A percentile compares a stretch with the other conserved stretches of the same genome.
phyloP scores from a whole-genome alignment of 2,888 invertebrate species.

The Coecobrya sp. region DNA sequence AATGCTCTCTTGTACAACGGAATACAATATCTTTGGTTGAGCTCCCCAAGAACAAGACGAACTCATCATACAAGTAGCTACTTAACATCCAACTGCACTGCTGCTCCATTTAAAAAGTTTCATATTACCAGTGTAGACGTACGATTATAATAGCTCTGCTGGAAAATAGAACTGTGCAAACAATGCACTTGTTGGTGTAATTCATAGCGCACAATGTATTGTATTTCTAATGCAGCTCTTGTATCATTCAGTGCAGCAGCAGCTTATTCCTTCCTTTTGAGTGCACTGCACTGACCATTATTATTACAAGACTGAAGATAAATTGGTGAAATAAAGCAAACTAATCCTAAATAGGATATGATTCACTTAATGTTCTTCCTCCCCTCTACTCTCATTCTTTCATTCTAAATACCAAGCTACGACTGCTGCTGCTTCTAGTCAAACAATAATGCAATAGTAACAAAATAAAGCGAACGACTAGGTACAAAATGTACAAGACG shows the following conservation, averaged over 20 bases:
- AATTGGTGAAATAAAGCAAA: slow-evolving; percentile 69
- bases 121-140: slow-evolving; percentile 5
- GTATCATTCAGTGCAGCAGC: not conserved
- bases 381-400: slow-evolving; percentile 19
- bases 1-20: too few species aligned
- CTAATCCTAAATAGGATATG: slow-evolving; percentile 74
- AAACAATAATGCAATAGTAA: not conserved
- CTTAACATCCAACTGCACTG: not conserved
- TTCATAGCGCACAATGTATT: not conserved
- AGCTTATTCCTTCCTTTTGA: not conserved
- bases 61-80: not conserved
- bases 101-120: not conserved
- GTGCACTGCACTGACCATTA: slow-evolving; percentile 56
- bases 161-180: slow-evolving; percentile 4
- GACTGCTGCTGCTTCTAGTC: not conserved
- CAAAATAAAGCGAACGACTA: not conserved
- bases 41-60: not conserved
- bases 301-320: slow-evolving; percentile 65
- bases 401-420: not conserved
- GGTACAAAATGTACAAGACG: not conserved
- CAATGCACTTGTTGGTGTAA: slow-evolving; percentile 54
- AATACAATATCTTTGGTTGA: too few species aligned
- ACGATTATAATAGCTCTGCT: not conserved
- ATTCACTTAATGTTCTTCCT: slow-evolving; percentile 72
- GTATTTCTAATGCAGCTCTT: slow-evolving; percentile 24